phyloP scores from a whole-genome alignment of 1,140 invertebrate species.

The Agraylea sexmaculata region DNA sequence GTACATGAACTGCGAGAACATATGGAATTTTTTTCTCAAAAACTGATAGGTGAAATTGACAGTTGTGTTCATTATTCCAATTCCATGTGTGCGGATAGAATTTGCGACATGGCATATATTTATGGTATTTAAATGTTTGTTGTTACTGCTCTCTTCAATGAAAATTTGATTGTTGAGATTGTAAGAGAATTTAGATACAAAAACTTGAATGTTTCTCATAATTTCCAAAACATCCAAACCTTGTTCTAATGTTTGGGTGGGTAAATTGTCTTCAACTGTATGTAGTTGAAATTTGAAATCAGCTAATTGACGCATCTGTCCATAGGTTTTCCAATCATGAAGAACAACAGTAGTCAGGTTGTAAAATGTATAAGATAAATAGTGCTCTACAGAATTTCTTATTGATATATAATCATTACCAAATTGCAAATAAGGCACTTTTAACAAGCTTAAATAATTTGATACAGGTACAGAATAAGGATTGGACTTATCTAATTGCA shows the following conservation, averaged over 20 bases:
- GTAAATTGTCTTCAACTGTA: conserved; percentile 82
- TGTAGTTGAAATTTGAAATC: conserved; percentile 71
- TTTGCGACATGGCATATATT: conserved; percentile 93
- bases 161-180: conserved; percentile 98
- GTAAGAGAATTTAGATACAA: conserved; percentile 89
- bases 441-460: conserved; percentile 39
- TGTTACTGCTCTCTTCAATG: conserved; percentile 81
- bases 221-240: conserved; percentile 97
- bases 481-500: conserved; percentile 70
- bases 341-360: conserved; percentile 94
- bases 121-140: conserved; percentile 93
- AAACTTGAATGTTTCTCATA: conserved; percentile 93
- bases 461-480: conserved; percentile 51
- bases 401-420: conserved; percentile 32
- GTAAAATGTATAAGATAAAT: conserved; percentile 92
- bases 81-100: conserved; percentile 94
- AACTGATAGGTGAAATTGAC: conserved; percentile 97
- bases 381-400: conserved; percentile 66
- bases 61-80: conserved; percentile 95
- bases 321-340: conserved; percentile 96
- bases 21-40: conserved; percentile 84
- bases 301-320: conserved; percentile 90
- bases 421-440: conserved; percentile 39
- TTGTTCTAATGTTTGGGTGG: conserved; percentile 93
- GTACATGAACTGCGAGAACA: conserved; percentile 95